Base-by-base conservation (phyloP, 2,797 vertebrate genomes). In the Anas flavirostris region DNA sequence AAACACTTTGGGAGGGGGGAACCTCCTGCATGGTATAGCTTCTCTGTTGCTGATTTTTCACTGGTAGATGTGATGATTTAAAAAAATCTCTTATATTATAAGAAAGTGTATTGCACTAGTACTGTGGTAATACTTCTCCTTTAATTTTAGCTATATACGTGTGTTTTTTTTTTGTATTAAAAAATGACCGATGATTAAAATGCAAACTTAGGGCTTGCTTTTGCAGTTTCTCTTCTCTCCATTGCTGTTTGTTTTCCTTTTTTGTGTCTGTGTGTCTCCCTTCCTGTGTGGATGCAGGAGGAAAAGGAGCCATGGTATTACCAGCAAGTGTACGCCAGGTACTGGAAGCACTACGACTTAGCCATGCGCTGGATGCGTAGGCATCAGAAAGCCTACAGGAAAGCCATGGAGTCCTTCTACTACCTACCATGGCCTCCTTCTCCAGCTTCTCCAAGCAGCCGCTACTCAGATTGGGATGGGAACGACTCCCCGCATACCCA, bases 291-390 rank as follows among this genome's bases (percentile, higher is more conserved):
- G 18, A 28, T 23, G 19, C 44, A 96, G 13, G 91, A 63, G 37
- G 70, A 94, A 2, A 3, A 91, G 1, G 91, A 95, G 86, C 96
- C 98, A 2, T 98, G 98, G 98, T 99, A 98, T 93, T 97, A 93
- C 52, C 98, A 98, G 66, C 97, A 97, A 0, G 96, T 98, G 7
- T 99, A 99, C 17, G 55, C 95, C 26, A 98, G 98, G 59, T 99
- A 99, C 97, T 99, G 99, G 99, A 98, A 97, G 62, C 99, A 99
- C 98, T 99, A 99, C 85, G 97, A 94, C 82, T 98, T 99, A 80
- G 99, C 98, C 7, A 98, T 99, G 98, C 90, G 96, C 81, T 99
- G 99, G 99, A 98, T 99, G 96, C 98, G 90, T 63, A 98, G 96
- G 67, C 99, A 99, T 97, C 97, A 97, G 81, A 96, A 35, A 1